These are phyloP conservation scores for Pitangus sulphuratus DNA, from an alignment of 2,797 vertebrate genomes.

Conservation along the genomic window DNA sequence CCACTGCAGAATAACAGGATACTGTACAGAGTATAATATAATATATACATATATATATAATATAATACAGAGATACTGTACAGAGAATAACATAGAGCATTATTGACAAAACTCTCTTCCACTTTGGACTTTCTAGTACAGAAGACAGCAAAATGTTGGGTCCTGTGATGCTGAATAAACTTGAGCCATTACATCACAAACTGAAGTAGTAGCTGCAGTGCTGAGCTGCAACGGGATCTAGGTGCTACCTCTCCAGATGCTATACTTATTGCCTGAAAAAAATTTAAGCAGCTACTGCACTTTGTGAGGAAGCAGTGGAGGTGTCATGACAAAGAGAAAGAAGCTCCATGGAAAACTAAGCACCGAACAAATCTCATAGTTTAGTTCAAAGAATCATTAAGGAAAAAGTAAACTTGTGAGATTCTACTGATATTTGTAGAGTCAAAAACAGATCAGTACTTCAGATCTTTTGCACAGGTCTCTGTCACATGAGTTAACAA, in stretches of 20 bases:
- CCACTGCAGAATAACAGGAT: neutral
- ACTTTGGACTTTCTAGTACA: neutral
- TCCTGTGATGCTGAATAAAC: neutral
- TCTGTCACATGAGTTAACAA: neutral
- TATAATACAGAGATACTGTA: too few relatives aligned
- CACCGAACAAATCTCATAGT: neutral
- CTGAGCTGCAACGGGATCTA: neutral
- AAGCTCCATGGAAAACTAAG: neutral
- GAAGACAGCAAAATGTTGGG: neutral
- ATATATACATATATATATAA: too few relatives aligned
- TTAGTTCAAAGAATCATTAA: neutral
- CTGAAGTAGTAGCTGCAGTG: neutral
- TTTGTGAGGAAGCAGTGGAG: neutral
- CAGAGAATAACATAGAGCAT: neutral
- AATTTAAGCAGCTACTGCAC: neutral
- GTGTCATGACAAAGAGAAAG: neutral
- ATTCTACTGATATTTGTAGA: neutral
- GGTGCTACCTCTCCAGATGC: neutral
- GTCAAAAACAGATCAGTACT: neutral
- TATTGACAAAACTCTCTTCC: neutral
- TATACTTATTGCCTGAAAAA: neutral
- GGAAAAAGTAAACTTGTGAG: neutral
- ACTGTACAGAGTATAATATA: neutral
- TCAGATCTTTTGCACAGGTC: neutral
- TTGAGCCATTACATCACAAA: neutral